Evolutionary conservation across 2,113 vertebrate species (phyloP), one percentile per base, ranked within the genome.

Genomic region (Petrocephalus zakoni): DNA sequence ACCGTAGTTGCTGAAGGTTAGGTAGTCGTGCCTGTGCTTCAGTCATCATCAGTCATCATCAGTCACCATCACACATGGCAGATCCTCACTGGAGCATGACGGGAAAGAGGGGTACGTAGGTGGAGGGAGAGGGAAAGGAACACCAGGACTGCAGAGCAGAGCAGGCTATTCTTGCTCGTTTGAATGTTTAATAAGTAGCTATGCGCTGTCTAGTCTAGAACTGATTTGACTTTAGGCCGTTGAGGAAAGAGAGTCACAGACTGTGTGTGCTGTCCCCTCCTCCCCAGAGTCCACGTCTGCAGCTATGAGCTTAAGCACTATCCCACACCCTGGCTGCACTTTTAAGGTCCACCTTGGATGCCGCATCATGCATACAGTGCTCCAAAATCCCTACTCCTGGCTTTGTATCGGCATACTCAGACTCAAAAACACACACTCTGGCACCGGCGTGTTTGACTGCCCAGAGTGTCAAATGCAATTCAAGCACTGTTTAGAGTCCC

Each of bases 141-240:
- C 25, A 68, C 61, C 25, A 29, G n/a, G n/a, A 13, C 61, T 10
- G 10, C n/a, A 29, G 10, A 29, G 61, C 61, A 64, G 61, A 64
- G n/a, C 10, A 29, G 61, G 61, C 61, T 68, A 68, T 68, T 78
- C 34, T 37, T 78, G 72, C 72, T 78, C 17, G 34, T 78, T 42
- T 78, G 72, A 78, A 78, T 78, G 72, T 78, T 34, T 78, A 78
- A 42, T 34, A 78, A 78, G 72, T 78, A 78, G 34, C 72, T 78
- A 78, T 78, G 29, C 37, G 4, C 29, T 25, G 34, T 15, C 34
- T 19, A 2, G 34, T 15, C 34, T 19, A 2, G 72, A 37, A 34
- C 72, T 78, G 34, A 78, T 78, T 19, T 42, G 61, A 29, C 29
- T 68, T 68, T 68, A 29, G n/a, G 29, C 61, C 29, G 25, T n/a